These are phyloP conservation scores for Acinonyx jubatus DNA, from an alignment of 2,113 vertebrate species.

Conservation along the genomic window DNA sequence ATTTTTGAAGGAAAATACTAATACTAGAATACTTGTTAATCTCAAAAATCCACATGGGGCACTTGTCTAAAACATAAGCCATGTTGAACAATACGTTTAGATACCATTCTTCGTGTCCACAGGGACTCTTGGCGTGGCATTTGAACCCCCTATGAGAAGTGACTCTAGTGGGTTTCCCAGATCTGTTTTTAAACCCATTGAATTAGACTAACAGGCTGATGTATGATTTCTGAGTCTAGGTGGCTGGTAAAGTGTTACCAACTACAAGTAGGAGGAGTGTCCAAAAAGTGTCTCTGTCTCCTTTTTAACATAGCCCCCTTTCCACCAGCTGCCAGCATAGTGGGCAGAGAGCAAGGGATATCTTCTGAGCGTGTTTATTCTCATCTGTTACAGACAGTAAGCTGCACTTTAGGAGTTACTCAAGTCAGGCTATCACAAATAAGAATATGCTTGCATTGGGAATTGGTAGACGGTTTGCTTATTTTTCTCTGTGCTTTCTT, in stretches of 20 bases:
- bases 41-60: not conserved
- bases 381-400: not conserved
- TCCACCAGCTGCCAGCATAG: not conserved
- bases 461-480: slow-evolving; percentile 41
- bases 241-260: not conserved
- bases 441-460: not conserved
- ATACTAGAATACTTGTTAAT: not conserved
- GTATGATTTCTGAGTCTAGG: not conserved
- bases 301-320: not conserved
- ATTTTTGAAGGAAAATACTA: slow-evolving; percentile 37
- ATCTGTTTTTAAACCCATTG: not conserved
- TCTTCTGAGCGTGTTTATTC: not conserved
- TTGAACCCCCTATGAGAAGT: not conserved
- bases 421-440: not conserved
- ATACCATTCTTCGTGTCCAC: not conserved
- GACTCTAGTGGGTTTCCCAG: not conserved
- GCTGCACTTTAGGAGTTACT: not conserved
- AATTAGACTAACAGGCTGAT: not conserved
- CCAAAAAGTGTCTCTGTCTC: not conserved
- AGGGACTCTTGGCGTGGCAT: not conserved
- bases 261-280: not conserved
- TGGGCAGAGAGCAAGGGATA: not conserved
- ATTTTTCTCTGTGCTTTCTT: slow-evolving; percentile 74
- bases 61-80: not conserved
- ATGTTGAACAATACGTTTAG: not conserved